Evolutionary conservation across 2,113 vertebrate species (phyloP), one percentile per base, ranked within the genome.

Genomic region (Lepisosteus osseus): DNA sequence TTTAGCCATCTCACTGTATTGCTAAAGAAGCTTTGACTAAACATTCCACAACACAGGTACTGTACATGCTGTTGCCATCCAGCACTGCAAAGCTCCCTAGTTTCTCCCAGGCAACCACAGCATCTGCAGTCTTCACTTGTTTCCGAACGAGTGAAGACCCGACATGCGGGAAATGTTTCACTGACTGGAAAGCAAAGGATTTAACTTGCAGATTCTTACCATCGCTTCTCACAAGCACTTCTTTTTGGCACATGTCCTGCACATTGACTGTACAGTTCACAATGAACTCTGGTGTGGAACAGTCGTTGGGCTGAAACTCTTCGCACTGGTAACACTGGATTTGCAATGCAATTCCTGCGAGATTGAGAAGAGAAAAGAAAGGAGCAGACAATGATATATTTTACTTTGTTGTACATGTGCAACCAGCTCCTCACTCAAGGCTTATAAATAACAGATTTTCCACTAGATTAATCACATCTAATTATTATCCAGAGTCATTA

Each of bases 301-400:
- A 99, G 86, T 99, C 97, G 59, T 96, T 95, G 42, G 94, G 90
- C 76, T 92, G 95, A 85, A 96, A 95, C 88, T 99, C 97, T 81
- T 99, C 97, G 51, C 97, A 99, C 88, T 99, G 97, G 87, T 97
- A 99, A 80, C 97, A 99, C 86, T 99, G 97, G 84, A 99, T 99
- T 87, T 99, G 97, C 82, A 98, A 90, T 76, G 90, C 87, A 59
- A 78, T 82, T 54, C 95, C 96, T 92, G 76, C 9, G 70, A 65
- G 67, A 15, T 54, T 54, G 6, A 70, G 64, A 75, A 72, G 61
- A 54, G 12, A 72, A 51, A 51, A 6, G 47, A 51, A 51, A 51
- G 1, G 29, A 29, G 29, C 29, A 29, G 29, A 29, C 29, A 29
- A 29, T 29, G 29, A 29, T 29, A 29, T 29, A 29, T 29, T 29